These are phyloP conservation scores for Dendrolimus pini DNA, from an alignment of 2,888 invertebrate genomes.

Conservation along the genomic window DNA sequence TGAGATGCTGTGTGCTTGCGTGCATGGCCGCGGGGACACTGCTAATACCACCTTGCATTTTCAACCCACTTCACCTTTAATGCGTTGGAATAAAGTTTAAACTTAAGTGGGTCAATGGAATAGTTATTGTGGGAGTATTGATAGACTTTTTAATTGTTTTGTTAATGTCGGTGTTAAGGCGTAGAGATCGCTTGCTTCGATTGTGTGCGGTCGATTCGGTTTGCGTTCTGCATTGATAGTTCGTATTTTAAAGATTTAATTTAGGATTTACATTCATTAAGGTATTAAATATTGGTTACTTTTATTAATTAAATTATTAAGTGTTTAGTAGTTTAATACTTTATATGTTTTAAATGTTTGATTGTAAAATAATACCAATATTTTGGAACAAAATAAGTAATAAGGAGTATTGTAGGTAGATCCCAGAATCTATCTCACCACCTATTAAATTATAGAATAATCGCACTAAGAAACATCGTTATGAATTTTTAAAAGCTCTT, in stretches of 20 bases:
- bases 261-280: neutral
- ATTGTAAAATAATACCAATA: no score
- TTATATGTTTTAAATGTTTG: no score
- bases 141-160: conserved; percentile 73
- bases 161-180: conserved; percentile 71
- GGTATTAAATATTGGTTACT: neutral
- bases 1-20: conserved; percentile 59
- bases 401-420: no score
- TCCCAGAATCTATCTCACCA: no score
- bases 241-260: conserved; percentile 15
- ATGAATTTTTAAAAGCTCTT: no score
- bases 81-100: conserved; percentile 22
- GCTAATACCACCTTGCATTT: conserved; percentile 10
- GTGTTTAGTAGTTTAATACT: no score
- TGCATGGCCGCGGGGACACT: conserved; percentile 52
- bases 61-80: conserved; percentile 18
- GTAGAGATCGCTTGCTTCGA: conserved; percentile 72
- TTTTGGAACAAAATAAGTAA: no score
- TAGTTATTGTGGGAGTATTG: conserved; percentile 28
- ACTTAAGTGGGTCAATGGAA: conserved; percentile 10
- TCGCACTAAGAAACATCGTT: no score
- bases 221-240: conserved; percentile 26
- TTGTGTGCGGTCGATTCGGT: conserved; percentile 57
- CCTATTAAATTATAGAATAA: no score
- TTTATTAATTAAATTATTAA: no score